Base-by-base conservation (phyloP, 1,140 invertebrate genomes). In the Aphaenogaster rudis region DNA sequence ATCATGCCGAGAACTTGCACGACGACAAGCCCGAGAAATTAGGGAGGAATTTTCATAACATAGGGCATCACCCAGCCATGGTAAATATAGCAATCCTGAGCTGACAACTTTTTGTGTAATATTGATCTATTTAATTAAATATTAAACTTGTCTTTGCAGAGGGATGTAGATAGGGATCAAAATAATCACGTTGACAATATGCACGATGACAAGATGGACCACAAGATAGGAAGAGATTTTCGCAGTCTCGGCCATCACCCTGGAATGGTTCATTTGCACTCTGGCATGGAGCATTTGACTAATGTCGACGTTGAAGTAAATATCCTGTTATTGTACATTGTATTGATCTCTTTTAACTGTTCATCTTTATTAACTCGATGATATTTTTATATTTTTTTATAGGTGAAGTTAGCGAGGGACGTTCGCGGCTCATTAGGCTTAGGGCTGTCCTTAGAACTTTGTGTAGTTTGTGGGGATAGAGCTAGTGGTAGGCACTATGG, bases 401-500 rank as follows among this genome's bases (percentile, higher is more conserved):
- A 95, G 95, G 93, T 95, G 7, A 95, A 95, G 88, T 88, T 95
- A 74, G 91, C 93, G n/a, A 93, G 95, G 92, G 95, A 95, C 66
- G 95, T 95, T n/a, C 93, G 95, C 17, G 94, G 93, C 59, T 95
- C 95, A 8, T 90, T 95, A 74, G 94, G 95, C 17, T 91, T 96
- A 77, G 96, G 96, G n/a, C 82, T 96, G 11, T 96, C 96, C 2
- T 93, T 98, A 88, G 98, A 99, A 94, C 96, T 98, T 42, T 99
- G 99, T 94, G 97, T 99, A 63, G 98, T 99, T 2, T 99, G 99
- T 95, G 98, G 98, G 0, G 99, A 99, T 94, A 96, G 98, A 88
- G 98, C 98, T 7, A 99, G 98, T 94, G 98, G 98, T 54, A 97
- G 98, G 76, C 99, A 99, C 93, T 99, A 99, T 96, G 98, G 99